Evolutionary conservation across 2,113 vertebrate genomes (phyloP).

Genomic region (Muscicapa adusta): DNA sequence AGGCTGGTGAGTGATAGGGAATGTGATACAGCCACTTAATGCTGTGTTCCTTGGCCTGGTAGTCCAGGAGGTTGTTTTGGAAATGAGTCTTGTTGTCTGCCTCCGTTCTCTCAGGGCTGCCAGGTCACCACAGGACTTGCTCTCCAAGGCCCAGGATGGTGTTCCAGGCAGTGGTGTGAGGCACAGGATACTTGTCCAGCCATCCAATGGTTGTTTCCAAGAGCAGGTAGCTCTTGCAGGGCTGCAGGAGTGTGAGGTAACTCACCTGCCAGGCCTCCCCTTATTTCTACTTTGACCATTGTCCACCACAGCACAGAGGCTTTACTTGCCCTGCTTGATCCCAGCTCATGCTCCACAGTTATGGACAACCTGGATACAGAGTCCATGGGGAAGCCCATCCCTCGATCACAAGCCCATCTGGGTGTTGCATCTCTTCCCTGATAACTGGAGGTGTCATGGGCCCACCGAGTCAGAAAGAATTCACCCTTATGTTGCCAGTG

Average conservation of each 20-base stretch:
- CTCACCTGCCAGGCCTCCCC: background rate
- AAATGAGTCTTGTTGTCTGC: background rate
- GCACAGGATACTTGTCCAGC: background rate
- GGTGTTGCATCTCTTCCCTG: background rate
- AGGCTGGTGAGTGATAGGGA: background rate
- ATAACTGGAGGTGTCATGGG: background rate
- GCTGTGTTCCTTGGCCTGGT: background rate
- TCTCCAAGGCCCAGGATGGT: background rate
- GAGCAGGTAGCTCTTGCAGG: background rate
- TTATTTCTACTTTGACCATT: background rate
- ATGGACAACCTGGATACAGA: background rate
- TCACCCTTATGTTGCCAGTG: background rate
- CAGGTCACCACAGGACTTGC: background rate
- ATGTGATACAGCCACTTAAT: background rate
- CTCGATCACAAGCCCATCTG: background rate
- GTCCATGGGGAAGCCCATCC: background rate
- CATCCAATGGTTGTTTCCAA: background rate
- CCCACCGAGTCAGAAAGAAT: background rate
- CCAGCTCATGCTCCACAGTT: background rate
- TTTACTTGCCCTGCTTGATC: background rate
- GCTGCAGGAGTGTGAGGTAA: background rate
- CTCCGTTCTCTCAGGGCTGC: background rate
- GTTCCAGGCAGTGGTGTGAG: background rate
- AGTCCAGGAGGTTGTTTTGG: background rate
- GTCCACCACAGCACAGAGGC: background rate